Percentiles rank a stretch among this genome's conserved stretches.
These are phyloP conservation scores for Ophion obscuratus DNA, from an alignment of 2,888 invertebrate species.

Conservation along the genomic window DNA sequence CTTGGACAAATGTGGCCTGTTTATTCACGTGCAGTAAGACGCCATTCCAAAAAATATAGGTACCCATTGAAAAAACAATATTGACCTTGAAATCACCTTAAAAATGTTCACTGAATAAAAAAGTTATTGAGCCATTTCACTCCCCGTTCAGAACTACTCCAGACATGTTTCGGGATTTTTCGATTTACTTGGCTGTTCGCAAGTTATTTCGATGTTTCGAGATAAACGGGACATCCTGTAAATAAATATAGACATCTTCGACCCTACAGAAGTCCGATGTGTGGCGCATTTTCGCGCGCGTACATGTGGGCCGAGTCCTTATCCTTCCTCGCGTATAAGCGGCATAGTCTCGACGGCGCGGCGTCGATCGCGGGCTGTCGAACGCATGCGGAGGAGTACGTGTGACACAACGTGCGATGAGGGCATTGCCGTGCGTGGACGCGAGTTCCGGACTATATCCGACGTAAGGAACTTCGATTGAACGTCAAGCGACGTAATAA, in stretches of 20 bases:
- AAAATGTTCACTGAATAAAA: too few species aligned
- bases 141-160: too few species aligned
- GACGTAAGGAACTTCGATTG: slow-evolving; percentile 31
- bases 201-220: too few species aligned
- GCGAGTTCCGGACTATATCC: slow-evolving; percentile 47
- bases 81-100: too few species aligned
- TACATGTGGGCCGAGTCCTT: slow-evolving; percentile 61
- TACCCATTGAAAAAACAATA: too few species aligned
- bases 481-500: background rate
- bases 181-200: too few species aligned
- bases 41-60: too few species aligned
- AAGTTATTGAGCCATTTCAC: too few species aligned
- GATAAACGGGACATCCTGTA: too few species aligned
- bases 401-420: slow-evolving; percentile 40
- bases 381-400: slow-evolving; percentile 55
- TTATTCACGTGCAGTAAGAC: too few species aligned
- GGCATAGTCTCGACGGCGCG: slow-evolving; percentile 2
- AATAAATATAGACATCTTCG: background rate
- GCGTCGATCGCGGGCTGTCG: slow-evolving; percentile 42
- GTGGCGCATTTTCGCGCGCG: slow-evolving; percentile 12
- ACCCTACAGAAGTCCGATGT: slow-evolving; percentile 15
- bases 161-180: too few species aligned
- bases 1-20: too few species aligned
- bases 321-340: slow-evolving; percentile 53
- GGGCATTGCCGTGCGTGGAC: slow-evolving; percentile 23